Conservation (phyloP, 1,140 invertebrate genomes). For the Hyles euphorbiae region DNA sequence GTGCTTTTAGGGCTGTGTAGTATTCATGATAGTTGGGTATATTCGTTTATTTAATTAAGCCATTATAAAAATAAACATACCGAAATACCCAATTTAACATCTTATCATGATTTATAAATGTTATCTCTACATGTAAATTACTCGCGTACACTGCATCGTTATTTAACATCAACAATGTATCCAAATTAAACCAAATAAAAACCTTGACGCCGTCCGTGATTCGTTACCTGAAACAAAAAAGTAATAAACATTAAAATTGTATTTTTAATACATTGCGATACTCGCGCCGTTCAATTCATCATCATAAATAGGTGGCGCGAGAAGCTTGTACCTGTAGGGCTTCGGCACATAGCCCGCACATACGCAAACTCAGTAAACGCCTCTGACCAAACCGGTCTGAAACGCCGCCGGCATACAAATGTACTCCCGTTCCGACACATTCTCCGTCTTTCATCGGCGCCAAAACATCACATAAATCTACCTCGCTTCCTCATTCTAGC, state of each 20-base stretch:
- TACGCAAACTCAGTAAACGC: slow-evolving; percentile 63
- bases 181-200: no score
- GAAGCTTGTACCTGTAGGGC: slow-evolving; percentile 45
- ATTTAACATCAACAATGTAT: no score
- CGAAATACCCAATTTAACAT: no score
- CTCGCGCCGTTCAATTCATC: slow-evolving; percentile 42
- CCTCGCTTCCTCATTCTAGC: slow-evolving; percentile 51
- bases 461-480: slow-evolving; percentile 63
- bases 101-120: no score
- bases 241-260: slow-evolving; percentile 51
- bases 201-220: no score
- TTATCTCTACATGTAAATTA: no score
- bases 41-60: no score
- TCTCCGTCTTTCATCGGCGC: slow-evolving; percentile 60
- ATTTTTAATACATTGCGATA: slow-evolving; percentile 43
- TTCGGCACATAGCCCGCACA: slow-evolving; percentile 64
- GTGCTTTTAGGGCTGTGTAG: no score
- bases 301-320: slow-evolving; percentile 61
- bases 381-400: slow-evolving; percentile 66
- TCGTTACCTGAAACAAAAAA: slow-evolving; percentile 58
- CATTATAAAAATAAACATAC: no score
- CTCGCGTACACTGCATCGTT: no score
- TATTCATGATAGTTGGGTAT: no score
- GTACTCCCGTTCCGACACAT: slow-evolving; percentile 56
- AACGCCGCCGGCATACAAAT: slow-evolving; percentile 60